Evolutionary conservation across 1,140 invertebrate genomes (phyloP), one percentile per base, ranked within the genome.

Genomic region (Chelonus insularis): DNA sequence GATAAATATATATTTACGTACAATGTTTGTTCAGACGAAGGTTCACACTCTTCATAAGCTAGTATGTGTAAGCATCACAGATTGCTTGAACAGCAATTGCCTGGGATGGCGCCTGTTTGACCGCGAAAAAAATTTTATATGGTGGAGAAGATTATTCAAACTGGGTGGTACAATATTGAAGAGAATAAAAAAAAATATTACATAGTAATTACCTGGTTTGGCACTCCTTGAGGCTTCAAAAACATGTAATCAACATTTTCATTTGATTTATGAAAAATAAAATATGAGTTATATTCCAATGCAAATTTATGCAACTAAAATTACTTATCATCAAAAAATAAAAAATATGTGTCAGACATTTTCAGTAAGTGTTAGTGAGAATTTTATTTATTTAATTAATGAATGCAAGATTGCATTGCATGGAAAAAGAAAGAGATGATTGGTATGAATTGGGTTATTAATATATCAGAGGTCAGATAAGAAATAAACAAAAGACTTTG

Each of bases 191-290:
- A 11, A 20, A 34, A 59, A 18, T n/a, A 14, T 11, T 16, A 18
- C 29, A 32, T 12, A 34, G 58, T 60, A 60, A 60, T 60, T 52
- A 45, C 58, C 39, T 23, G 29, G 58, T 60, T 60, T 11, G 58
- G 58, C 29, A 60, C 20, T 60, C 39, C 39, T 18, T 45, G 12
- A 12, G 34, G 21, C 5, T 5, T 55, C 16, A 21, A 51, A 29
- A 54, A 32, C 29, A 25, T 52, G 37, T 45, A 60, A 60, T 60
- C 50, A 60, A 54, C 50, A 41, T 52, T 41, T 34, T 41, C 21
- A 12, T 52, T 29, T 9, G 9, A 34, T 14, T 54, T 1, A 23
- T 12, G n/a, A 5, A 43, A 25, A 54, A 23, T 25, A 54, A 54
- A 54, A 47, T 43, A 1, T 12, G 16, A 41, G n/a, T n/a, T n/a